Evolutionary conservation across 23 tunicate species (phyloP).

Genomic region (Styela plicata): DNA sequence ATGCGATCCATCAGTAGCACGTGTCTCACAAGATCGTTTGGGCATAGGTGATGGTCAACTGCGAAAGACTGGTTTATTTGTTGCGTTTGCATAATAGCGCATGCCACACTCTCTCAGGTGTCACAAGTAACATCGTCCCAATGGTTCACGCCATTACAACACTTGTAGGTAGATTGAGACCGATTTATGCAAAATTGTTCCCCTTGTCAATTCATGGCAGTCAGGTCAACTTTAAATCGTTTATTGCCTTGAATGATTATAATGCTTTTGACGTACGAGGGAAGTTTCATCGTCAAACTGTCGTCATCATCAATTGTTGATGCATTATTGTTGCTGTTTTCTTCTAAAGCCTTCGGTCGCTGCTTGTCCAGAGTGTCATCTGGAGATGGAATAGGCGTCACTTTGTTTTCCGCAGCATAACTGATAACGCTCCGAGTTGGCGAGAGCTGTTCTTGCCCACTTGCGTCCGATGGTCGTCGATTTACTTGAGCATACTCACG

Average conservation of each 20-base stretch:
- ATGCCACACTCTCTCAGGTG: too few relatives aligned
- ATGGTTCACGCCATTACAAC: too few relatives aligned
- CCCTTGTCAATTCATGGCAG: conserved; percentile 1
- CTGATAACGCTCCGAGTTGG: neutral
- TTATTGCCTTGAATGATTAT: conserved; percentile 56
- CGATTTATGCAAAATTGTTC: too few relatives aligned
- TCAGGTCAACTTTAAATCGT: conserved; percentile 37
- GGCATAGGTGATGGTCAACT: too few relatives aligned
- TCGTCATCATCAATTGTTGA: conserved; percentile 28
- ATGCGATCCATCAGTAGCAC: too few relatives aligned
- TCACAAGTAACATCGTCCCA: too few relatives aligned
- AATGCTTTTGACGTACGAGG: conserved; percentile 41
- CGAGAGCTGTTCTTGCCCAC: conserved; percentile 9
- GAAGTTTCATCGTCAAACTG: conserved; percentile 65
- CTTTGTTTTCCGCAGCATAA: conserved; percentile 37
- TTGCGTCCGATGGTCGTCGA: conserved; percentile 35
- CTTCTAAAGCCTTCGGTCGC: neutral
- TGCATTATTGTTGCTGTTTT: conserved; percentile 14
- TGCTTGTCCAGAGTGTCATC: conserved; percentile 9
- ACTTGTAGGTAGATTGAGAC: too few relatives aligned
- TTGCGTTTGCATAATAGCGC: too few relatives aligned
- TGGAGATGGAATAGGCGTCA: conserved; percentile 18
- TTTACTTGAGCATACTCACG: neutral
- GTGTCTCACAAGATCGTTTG: too few relatives aligned
- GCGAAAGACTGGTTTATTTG: too few relatives aligned